These are phyloP conservation scores for Cyclargus thomasi DNA, from an alignment of 1,140 invertebrate genomes.

Conservation along the genomic window DNA sequence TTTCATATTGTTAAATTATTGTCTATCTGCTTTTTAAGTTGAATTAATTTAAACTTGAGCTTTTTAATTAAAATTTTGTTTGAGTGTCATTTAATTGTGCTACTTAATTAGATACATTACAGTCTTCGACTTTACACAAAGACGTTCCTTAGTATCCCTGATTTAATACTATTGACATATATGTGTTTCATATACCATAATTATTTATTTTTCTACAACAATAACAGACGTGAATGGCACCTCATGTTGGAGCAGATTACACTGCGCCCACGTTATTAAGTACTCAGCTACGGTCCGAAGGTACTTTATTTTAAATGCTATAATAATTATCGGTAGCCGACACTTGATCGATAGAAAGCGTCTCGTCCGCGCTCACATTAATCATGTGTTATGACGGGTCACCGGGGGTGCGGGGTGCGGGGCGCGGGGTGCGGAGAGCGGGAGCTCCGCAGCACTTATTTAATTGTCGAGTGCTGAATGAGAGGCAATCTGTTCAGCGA, in stretches of 20 bases:
- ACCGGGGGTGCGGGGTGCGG: constrained; percentile 33
- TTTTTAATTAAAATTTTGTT: too few species aligned
- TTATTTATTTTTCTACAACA: neutral
- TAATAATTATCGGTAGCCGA: constrained; percentile 66
- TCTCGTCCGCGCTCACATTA: constrained; percentile 44
- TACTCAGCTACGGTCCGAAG: constrained; percentile 7
- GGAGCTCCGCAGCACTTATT: constrained; percentile 66
- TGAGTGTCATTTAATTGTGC: too few species aligned
- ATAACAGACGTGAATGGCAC: neutral
- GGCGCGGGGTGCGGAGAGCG: constrained; percentile 36
- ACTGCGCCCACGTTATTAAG: neutral
- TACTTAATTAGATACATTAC: too few species aligned
- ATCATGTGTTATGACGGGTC: constrained; percentile 65
- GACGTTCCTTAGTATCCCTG: too few species aligned
- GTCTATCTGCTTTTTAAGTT: too few species aligned
- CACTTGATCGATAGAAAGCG: constrained; percentile 63
- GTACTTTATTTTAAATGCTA: constrained; percentile 44
- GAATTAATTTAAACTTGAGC: too few species aligned
- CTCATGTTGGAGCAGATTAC: neutral
- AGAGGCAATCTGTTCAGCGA: constrained; percentile 70
- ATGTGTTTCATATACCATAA: too few species aligned
- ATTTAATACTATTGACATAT: too few species aligned
- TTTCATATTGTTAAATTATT: too few species aligned
- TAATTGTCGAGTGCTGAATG: constrained; percentile 71
- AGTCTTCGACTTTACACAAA: too few species aligned